phyloP scores from a whole-genome alignment of 2,888 invertebrate species.

The Meteorus colon region DNA sequence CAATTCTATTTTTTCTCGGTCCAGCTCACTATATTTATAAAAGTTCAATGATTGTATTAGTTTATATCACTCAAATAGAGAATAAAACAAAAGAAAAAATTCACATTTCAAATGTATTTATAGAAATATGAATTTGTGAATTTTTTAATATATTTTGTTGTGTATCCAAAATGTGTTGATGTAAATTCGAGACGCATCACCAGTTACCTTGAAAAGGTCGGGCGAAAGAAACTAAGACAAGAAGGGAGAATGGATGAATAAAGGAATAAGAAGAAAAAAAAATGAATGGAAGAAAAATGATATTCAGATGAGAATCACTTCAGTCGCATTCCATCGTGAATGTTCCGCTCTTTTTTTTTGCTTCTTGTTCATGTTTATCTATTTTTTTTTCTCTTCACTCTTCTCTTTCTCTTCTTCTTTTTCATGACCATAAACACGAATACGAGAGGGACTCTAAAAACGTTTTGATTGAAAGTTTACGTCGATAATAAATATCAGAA shows the following conservation, averaged over 20 bases:
- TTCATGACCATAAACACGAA: background rate
- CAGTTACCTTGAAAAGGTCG: slow-evolving; percentile 43
- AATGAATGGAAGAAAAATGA: slow-evolving; percentile 34
- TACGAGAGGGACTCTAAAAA: background rate
- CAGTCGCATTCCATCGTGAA: slow-evolving; percentile 53
- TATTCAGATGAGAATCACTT: slow-evolving; percentile 48
- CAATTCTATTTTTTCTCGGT: slow-evolving; percentile 32
- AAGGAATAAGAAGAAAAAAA: slow-evolving; percentile 21
- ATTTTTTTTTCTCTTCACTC: slow-evolving; percentile 25
- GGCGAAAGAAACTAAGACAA: slow-evolving; percentile 18
- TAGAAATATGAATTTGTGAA: background rate
- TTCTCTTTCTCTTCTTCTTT: slow-evolving; percentile 31
- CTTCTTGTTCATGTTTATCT: slow-evolving; percentile 17
- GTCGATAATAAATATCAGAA: no score
- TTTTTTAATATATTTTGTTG: background rate
- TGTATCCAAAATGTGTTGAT: background rate
- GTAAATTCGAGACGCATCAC: slow-evolving; percentile 27
- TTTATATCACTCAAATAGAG: background rate
- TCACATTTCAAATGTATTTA: background rate
- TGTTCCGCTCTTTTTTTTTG: slow-evolving; percentile 32
- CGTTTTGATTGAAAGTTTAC: no score
- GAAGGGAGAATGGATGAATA: slow-evolving; percentile 27
- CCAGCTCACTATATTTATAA: slow-evolving; percentile 10
- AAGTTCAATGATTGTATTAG: background rate
- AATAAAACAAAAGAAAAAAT: background rate